These are phyloP conservation scores for Synaphobranchus kaupii DNA, from an alignment of 2,797 vertebrate species.

Conservation along the genomic window DNA sequence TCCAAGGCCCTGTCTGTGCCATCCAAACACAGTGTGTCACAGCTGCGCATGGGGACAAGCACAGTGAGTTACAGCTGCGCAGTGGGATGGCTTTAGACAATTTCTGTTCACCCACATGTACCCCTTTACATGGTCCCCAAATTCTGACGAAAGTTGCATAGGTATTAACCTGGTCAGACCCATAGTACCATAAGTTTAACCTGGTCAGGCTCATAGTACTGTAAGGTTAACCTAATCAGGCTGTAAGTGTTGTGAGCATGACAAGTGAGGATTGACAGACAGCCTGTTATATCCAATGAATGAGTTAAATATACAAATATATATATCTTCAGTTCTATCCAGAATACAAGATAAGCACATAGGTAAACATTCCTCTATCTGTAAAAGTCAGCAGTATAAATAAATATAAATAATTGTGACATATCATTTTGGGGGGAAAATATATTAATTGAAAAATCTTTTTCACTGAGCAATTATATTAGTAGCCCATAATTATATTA, in stretches of 20 bases:
- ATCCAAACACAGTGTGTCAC: too few species aligned
- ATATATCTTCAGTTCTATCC: not conserved
- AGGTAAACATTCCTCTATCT: too few species aligned
- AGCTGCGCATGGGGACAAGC: too few species aligned
- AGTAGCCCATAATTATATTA: not conserved
- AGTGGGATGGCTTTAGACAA: not conserved
- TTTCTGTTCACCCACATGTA: not conserved
- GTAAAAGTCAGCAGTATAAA: too few species aligned
- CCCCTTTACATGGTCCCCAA: too few species aligned
- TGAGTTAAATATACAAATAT: not conserved
- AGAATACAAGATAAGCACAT: too few species aligned
- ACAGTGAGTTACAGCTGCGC: not conserved
- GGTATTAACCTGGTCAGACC: not conserved
- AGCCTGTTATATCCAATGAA: not conserved
- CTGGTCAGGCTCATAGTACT: too few species aligned
- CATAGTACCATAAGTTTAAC: too few species aligned
- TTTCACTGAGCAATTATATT: not conserved
- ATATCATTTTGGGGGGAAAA: not conserved
- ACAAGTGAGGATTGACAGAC: not conserved
- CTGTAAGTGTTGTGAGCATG: not conserved
- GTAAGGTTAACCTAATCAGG: too few species aligned
- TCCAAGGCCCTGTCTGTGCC: too few species aligned
- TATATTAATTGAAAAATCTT: not conserved
- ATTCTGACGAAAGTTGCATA: too few species aligned
- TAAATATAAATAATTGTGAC: not conserved